Percentiles rank a stretch among this genome's conserved stretches.
Evolutionary conservation across 2,113 vertebrate genomes (phyloP).

Genomic region (Oreochromis aureus): DNA sequence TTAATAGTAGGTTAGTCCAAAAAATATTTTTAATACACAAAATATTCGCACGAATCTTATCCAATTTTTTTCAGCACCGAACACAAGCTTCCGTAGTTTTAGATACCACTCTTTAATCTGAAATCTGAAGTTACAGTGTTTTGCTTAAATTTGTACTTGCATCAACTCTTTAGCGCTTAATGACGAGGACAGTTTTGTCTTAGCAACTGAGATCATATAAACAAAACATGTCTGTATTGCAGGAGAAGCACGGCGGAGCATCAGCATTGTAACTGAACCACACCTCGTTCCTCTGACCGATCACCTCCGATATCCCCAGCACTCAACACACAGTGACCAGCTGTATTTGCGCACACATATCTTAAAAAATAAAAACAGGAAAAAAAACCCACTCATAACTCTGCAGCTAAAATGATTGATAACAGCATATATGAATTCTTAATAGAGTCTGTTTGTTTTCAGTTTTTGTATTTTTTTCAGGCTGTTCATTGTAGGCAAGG

Average conservation of each 20-base stretch:
- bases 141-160: not conserved
- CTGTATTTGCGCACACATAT: slow-evolving; percentile 22
- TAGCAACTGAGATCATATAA: not conserved
- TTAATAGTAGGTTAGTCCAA: not conserved
- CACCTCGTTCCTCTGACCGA: not conserved
- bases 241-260: slow-evolving; percentile 57
- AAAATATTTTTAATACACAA: not conserved
- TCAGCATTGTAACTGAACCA: slow-evolving; percentile 57
- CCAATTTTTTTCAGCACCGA: not conserved
- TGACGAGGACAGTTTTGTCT: not conserved
- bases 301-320: not conserved
- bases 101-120: not conserved
- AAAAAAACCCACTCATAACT: not conserved
- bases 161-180: not conserved
- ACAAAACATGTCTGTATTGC: slow-evolving; percentile 15
- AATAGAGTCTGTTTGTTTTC: slow-evolving; percentile 11
- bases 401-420: not conserved
- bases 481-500: not conserved
- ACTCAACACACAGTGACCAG: slow-evolving; percentile 1
- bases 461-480: not conserved
- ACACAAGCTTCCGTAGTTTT: not conserved
- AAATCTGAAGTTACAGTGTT: not conserved
- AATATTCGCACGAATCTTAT: not conserved
- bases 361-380: not conserved
- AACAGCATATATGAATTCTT: not conserved